Base-by-base conservation (phyloP, 2,888 invertebrate species). In the Hyles lineata region DNA sequence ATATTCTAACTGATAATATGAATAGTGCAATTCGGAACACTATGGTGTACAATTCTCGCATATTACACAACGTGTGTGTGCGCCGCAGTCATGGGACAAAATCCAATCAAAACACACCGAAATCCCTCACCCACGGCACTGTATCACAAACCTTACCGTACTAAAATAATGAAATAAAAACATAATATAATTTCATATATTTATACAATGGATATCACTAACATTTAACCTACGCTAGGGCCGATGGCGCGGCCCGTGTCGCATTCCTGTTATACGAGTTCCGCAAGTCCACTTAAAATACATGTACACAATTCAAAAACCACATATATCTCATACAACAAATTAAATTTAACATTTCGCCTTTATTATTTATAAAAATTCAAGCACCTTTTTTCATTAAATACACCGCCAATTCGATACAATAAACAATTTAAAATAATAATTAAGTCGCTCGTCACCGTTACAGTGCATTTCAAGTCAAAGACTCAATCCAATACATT, bases 141-240 rank as follows among this genome's bases (percentile, higher is more conserved):
- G 60, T 43, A 43, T 15, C 43, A 25, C 23, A 3, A 59, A 21
- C 59, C 43, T 43, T 43, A 59, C 59, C 32, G 35, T 35, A 23
- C n/a, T 55, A 17, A 23, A 67, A 21, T 7, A 50, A 50, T 43
- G 35, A 67, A 67, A 67, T 67, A 67, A 67, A 63, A 67, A 67
- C 43, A 67, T 50, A 67, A 50, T 67, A 67, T 67, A 67, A 67
- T 67, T 67, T 67, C 23, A 67, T 67, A 23, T 67, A 67, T 67
- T 67, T 67, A 67, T 67, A 67, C 67, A 67, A 23, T 67, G 67
- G 17, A 50, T 67, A 67, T 50, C 43, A 67, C 67, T 67, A 67
- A 67, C 21, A 50, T 50, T 67, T 50, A 43, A 67, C 11, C 67
- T 67, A 67, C 0, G 43, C 23, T 67, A 50, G 50, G 67, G 43